Conservation (phyloP, 2,113 vertebrate species). For the Tonatia bakeri region DNA sequence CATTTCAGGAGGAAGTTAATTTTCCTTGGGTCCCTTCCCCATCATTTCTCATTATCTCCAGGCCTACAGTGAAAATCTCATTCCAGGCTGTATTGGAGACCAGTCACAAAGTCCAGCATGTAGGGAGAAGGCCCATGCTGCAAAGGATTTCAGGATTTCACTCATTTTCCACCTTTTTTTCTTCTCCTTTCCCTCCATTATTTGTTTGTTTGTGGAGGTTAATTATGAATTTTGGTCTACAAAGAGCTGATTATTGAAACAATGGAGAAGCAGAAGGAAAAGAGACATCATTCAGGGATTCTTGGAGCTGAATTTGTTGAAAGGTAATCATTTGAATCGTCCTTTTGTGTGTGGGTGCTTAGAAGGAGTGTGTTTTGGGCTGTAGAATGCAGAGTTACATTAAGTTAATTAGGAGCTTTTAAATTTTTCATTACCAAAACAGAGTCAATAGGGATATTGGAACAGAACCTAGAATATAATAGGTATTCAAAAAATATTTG, state of each 20-base stretch:
- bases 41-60: conserved; percentile 46
- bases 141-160: not conserved
- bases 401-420: not conserved
- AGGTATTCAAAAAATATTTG: not conserved
- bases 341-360: not conserved
- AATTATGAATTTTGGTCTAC: not conserved
- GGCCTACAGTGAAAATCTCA: conserved; percentile 52
- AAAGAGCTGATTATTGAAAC: not conserved
- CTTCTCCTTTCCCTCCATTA: not conserved
- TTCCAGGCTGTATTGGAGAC: not conserved
- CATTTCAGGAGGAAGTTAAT: conserved; percentile 53
- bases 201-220: not conserved
- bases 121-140: not conserved
- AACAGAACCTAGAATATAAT: not conserved
- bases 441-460: not conserved
- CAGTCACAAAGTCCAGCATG: not conserved
- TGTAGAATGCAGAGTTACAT: not conserved
- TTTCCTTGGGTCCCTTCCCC: conserved; percentile 6
- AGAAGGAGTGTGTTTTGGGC: not conserved
- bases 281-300: not conserved
- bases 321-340: not conserved
- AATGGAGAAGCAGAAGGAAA: not conserved
- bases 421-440: not conserved
- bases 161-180: not conserved
- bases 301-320: not conserved